Base-by-base conservation (phyloP, 2,113 vertebrate species). In the Pogona vitticeps region DNA sequence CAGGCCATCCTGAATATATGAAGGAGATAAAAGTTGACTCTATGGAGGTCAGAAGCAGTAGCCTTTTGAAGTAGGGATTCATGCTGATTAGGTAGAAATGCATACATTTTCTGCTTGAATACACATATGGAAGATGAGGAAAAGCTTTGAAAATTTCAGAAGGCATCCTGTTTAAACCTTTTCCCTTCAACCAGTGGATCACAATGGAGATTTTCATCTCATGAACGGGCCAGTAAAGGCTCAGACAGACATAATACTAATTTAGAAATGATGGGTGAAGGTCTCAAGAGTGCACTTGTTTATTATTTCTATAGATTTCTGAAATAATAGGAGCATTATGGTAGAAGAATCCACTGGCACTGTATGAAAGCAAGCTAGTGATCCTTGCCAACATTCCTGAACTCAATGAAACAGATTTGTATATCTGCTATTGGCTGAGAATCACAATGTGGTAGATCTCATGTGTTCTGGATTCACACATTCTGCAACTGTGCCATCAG, bases 261-360 rank as follows among this genome's bases (percentile, higher is more conserved):
- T 84, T 59, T 84, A 63, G 59, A 46, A 76, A 84, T 33, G 71
- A 63, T 65, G 83, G 72, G 83, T 46, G 23, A 17, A 23, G 83
- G 65, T 73, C 58, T 76, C 59, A 23, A 76, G 76, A 76, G 28
- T 65, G 58, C 73, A 15, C 76, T 70, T 78, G 78, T 73, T 88
- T 75, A 5, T n/a, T 68, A 65, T 83, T 75, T 59, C 84, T 91
- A 84, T 1, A 38, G 31, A 61, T 76, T 56, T 80, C 83, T 89
- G 40, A 87, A 91, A 84, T 40, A 82, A 83, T 15, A 83, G 6
- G 20, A 88, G 82, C 42, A 18, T 61, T 79, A 7, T 86, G 40
- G 33, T 89, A 2, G 15, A 88, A 63, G 2, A 92, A 83, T 13
- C 28, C 13, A 81, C 18, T 23, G 85, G 36, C 56, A 80, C 1